Conservation (phyloP, 2,113 vertebrate species). For the Tonatia bakeri region DNA sequence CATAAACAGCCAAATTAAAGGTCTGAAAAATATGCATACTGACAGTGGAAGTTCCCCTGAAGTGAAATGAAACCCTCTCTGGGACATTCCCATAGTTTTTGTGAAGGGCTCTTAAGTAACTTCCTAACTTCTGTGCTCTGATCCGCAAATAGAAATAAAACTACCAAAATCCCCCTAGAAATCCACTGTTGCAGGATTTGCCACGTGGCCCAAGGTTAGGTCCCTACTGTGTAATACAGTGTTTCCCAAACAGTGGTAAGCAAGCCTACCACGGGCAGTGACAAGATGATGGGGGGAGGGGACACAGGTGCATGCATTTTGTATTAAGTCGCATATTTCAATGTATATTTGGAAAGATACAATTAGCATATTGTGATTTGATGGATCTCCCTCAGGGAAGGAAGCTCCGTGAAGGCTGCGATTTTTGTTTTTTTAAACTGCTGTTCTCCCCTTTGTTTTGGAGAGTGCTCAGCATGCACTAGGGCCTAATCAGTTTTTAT, state of each 20-base stretch:
- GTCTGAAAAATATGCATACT: background rate
- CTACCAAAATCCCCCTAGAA: constrained; percentile 43
- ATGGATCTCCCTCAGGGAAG: background rate
- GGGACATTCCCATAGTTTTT: constrained; percentile 8
- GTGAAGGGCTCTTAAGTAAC: background rate
- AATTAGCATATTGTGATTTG: background rate
- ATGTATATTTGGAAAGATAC: background rate
- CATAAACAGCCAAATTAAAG: background rate
- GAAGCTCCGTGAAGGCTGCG: background rate
- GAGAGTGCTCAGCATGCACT: background rate
- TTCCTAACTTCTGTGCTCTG: constrained; percentile 39
- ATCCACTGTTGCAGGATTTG: background rate
- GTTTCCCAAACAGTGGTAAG: background rate
- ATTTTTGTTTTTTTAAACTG: background rate
- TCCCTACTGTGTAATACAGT: background rate
- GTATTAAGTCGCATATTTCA: background rate
- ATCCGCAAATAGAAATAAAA: constrained; percentile 32
- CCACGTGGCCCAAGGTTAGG: background rate
- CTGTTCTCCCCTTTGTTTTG: background rate
- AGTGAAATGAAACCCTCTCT: constrained; percentile 54
- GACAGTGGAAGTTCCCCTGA: constrained; percentile 15
- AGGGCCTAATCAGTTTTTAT: background rate
- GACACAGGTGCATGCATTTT: background rate
- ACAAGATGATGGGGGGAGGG: background rate
- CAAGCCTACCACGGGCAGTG: background rate